Evolutionary conservation across 2,888 invertebrate species (phyloP).

Genomic region (Euplexia lucipara): DNA sequence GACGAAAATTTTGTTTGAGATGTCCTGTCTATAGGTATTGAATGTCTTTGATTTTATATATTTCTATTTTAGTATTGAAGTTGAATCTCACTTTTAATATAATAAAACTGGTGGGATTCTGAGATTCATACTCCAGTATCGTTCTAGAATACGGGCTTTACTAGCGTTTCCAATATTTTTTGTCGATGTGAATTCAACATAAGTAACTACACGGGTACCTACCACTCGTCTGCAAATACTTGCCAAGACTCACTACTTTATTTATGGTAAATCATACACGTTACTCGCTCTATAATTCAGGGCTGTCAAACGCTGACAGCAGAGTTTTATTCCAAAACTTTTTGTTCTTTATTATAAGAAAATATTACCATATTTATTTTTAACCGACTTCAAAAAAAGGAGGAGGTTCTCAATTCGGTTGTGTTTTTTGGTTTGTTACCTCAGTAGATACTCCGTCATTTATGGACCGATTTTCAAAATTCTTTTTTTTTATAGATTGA

Average conservation of each 20-base stretch:
- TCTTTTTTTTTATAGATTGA: no score
- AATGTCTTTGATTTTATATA: no score
- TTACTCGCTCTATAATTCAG: constrained; percentile 24
- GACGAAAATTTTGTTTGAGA: no score
- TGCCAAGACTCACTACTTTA: constrained; percentile 30
- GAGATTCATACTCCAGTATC: background rate
- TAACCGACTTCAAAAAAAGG: no score
- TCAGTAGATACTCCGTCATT: no score
- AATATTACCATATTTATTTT: no score
- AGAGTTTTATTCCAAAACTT: background rate
- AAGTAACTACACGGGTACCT: constrained; percentile 19
- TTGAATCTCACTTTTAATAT: background rate
- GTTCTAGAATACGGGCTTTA: constrained; percentile 1
- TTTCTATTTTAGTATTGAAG: background rate
- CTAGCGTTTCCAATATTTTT: constrained; percentile 12
- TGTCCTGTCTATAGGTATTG: no score
- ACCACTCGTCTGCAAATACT: constrained; percentile 37
- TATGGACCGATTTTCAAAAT: no score
- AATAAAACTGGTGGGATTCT: background rate
- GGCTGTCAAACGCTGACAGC: constrained; percentile 24
- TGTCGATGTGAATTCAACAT: constrained; percentile 13
- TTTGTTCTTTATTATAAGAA: no score
- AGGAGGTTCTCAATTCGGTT: no score
- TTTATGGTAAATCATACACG: constrained; percentile 43
- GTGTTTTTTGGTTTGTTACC: no score